Conservation (phyloP, 2,797 vertebrate species). For the Notolepis coatsorum region DNA sequence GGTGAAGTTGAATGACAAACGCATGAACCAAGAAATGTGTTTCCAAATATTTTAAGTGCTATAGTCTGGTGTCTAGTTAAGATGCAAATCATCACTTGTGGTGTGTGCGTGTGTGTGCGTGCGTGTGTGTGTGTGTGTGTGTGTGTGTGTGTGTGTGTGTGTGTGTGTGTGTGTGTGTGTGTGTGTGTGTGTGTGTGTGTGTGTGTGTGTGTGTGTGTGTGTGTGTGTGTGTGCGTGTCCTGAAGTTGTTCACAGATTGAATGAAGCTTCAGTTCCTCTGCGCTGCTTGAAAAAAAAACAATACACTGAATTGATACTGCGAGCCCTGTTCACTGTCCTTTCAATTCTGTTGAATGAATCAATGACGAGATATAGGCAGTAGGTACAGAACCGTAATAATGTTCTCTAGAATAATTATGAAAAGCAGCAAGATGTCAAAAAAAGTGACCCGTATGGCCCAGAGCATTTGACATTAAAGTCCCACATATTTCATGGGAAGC, state of each 20-base stretch:
- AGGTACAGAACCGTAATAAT: constrained; percentile 44
- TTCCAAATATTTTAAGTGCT: no score
- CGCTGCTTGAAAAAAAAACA: constrained; percentile 40
- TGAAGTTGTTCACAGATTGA: constrained; percentile 13
- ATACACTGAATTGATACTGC: constrained; percentile 16
- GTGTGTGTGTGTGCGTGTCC: constrained; percentile 11
- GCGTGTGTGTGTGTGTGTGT: background rate
- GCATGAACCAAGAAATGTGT: no score
- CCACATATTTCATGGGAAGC: constrained; percentile 29
- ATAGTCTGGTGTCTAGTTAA: no score
- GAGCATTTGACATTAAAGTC: constrained; percentile 49
- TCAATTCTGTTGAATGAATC: constrained; percentile 25
- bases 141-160: background rate
- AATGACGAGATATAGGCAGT: constrained; percentile 21
- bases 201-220: constrained; percentile 2
- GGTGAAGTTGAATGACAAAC: no score
- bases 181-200: constrained; percentile 4
- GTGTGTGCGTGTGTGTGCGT: background rate
- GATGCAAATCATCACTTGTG: no score
- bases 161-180: background rate
- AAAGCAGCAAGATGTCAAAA: constrained; percentile 29
- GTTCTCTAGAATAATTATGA: constrained; percentile 19
- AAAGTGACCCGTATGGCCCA: constrained; percentile 49
- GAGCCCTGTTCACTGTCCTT: constrained; percentile 14
- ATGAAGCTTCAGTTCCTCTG: constrained; percentile 20